These are phyloP conservation scores for Oedothorax gibbosus DNA, from an alignment of 1,140 invertebrate genomes.

Conservation along the genomic window DNA sequence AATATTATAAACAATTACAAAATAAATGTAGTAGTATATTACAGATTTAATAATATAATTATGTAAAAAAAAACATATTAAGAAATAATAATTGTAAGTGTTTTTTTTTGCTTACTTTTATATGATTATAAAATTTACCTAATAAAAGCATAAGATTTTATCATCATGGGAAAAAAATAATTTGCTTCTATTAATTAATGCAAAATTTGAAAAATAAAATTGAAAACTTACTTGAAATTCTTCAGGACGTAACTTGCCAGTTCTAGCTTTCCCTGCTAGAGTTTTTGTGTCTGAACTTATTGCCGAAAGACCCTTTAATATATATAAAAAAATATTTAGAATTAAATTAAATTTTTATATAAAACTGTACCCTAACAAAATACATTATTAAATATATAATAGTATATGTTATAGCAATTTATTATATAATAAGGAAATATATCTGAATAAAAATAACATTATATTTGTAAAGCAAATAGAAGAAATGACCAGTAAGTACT, in stretches of 20 bases:
- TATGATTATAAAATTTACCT: too few relatives aligned
- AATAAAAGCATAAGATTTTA: too few relatives aligned
- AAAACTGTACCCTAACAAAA: not conserved
- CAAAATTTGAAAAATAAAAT: not conserved
- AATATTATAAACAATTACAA: too few relatives aligned
- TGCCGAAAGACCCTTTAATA: conserved; percentile 79
- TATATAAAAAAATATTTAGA: conserved; percentile 20
- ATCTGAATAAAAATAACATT: not conserved
- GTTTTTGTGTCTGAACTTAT: conserved; percentile 88
- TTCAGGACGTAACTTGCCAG: conserved; percentile 93
- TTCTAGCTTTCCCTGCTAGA: conserved; percentile 90
- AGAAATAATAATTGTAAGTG: too few relatives aligned
- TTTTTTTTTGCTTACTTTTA: too few relatives aligned
- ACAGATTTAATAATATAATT: too few relatives aligned
- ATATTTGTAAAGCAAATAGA: conserved; percentile 4
- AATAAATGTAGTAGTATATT: too few relatives aligned
- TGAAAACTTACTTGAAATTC: conserved; percentile 87
- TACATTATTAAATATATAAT: not conserved
- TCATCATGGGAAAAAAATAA: too few relatives aligned
- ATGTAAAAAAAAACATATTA: too few relatives aligned
- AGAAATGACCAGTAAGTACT: not conserved
- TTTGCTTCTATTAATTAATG: too few relatives aligned
- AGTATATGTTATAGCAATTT: not conserved
- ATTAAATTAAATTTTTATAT: not conserved
- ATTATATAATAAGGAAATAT: conserved; percentile 9